Base-by-base conservation (phyloP, 2,797 vertebrate genomes). In the Molossus alvarezi region DNA sequence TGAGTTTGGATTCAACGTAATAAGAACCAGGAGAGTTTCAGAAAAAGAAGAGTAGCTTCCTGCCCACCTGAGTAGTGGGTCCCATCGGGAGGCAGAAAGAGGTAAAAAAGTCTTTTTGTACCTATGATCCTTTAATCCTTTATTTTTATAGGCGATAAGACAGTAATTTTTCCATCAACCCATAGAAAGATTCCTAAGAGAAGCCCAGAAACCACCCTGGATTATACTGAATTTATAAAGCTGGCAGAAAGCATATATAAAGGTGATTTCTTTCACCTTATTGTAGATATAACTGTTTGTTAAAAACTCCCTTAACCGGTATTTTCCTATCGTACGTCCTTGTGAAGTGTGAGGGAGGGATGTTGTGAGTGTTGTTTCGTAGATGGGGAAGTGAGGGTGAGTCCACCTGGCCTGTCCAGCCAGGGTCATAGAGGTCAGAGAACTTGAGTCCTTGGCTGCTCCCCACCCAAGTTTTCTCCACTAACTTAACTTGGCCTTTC, bases 191-290 rank as follows among this genome's bases (percentile, higher is more conserved):
- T 92, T 96, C 90, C 83, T 92, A 72, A 91, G 41, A 95, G 83
- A 93, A 95, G 10, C 27, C 65, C 25, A 92, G 71, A 96, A 96
- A 91, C 10, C 14, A 51, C 33, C 77, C 60, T 77, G 92, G 93
- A 96, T 97, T 97, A 94, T n/a, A 15, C 73, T 77, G 90, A 94
- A 94, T 97, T 97, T 95, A 96, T 90, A 90, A 95, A 95, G 81
- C 82, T 82, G 48, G 33, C 77, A 92, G 93, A 83, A 84, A 96
- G 65, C 62, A 82, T 83, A 79, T 79, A 69, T 92, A 86, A 96
- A 93, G 48, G 7, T 91, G 53, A 91, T 94, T 96, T 91, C n/a
- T 53, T 90, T 86, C 23, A 27, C 41, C 4, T 94, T 77, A 58
- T 55, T 96, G 95, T 94, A 67, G 96, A 18, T 94, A 91, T 77